Percentiles rank a stretch among this genome's conserved stretches.
These are phyloP conservation scores for Orthosia cruda DNA, from an alignment of 2,888 invertebrate species.

Conservation along the genomic window DNA sequence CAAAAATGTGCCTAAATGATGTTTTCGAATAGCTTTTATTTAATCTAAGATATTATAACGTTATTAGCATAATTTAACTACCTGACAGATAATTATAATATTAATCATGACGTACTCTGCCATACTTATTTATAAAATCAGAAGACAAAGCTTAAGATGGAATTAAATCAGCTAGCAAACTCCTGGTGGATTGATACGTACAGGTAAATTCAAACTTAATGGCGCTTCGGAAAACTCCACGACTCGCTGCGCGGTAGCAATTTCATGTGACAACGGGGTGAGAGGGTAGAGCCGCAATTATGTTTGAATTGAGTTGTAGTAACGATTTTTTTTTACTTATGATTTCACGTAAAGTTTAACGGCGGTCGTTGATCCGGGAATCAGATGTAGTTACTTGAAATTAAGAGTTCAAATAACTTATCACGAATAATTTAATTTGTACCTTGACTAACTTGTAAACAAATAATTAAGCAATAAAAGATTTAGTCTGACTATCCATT, in stretches of 20 bases:
- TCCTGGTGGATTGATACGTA: too few relatives aligned
- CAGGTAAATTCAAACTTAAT: too few relatives aligned
- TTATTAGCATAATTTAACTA: slow-evolving; percentile 13
- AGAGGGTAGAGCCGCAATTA: too few relatives aligned
- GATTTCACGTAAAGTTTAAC: too few relatives aligned
- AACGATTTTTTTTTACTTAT: too few relatives aligned
- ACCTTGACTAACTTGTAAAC: background rate
- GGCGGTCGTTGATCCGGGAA: too few relatives aligned
- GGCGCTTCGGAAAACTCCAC: too few relatives aligned
- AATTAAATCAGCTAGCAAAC: background rate
- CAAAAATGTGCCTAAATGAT: slow-evolving; percentile 51
- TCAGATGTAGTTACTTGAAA: too few relatives aligned
- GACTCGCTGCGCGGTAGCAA: too few relatives aligned
- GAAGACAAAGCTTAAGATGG: background rate
- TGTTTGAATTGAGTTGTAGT: too few relatives aligned
- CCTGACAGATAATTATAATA: background rate
- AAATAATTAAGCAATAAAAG: background rate
- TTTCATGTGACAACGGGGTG: too few relatives aligned
- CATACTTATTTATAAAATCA: background rate
- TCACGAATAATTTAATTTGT: background rate
- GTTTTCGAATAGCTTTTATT: slow-evolving; percentile 32
- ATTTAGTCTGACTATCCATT: background rate
- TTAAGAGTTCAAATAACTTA: too few relatives aligned
- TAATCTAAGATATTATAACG: slow-evolving; percentile 25
- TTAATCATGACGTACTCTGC: slow-evolving; percentile 14